A percentile compares a stretch with the other conserved stretches of the same genome.
phyloP scores from a whole-genome alignment of 2,113 vertebrate genomes.

The Acinonyx jubatus region DNA sequence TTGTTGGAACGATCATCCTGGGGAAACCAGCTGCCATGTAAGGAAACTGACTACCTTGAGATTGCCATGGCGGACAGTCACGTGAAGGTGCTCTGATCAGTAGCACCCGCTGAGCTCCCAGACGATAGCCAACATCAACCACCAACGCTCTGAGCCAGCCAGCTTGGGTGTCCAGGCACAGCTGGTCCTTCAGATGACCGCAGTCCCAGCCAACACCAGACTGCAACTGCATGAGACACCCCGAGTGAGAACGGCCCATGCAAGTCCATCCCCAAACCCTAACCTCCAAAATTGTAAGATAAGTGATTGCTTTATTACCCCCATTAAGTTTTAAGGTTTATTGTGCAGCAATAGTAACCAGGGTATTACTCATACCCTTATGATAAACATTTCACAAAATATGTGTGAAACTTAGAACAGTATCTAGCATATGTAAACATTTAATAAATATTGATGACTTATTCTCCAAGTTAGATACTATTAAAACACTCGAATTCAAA shows the following conservation, averaged over 20 bases:
- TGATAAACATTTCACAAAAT: slow-evolving; percentile 27
- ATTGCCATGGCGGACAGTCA: not conserved
- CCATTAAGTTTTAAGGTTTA: not conserved
- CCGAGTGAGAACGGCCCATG: not conserved
- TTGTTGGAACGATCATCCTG: not conserved
- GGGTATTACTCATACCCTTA: not conserved
- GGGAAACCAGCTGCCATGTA: not conserved
- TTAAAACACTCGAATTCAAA: not conserved
- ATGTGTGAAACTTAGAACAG: not conserved
- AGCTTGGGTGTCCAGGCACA: not conserved
- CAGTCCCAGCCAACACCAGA: not conserved
- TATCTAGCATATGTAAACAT: not conserved
- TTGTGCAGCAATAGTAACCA: not conserved
- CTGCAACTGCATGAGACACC: too few relatives aligned
- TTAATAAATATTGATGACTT: slow-evolving; percentile 10
- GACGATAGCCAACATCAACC: not conserved
- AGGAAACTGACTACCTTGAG: not conserved
- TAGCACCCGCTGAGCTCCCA: not conserved
- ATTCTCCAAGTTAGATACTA: not conserved
- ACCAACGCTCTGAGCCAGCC: not conserved
- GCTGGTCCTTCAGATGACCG: not conserved
- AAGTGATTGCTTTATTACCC: not conserved
- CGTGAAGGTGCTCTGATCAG: not conserved
- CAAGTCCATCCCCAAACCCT: not conserved
- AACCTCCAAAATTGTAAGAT: not conserved